Conservation (phyloP, 2,113 vertebrate species). For the Urocolius indicus region DNA sequence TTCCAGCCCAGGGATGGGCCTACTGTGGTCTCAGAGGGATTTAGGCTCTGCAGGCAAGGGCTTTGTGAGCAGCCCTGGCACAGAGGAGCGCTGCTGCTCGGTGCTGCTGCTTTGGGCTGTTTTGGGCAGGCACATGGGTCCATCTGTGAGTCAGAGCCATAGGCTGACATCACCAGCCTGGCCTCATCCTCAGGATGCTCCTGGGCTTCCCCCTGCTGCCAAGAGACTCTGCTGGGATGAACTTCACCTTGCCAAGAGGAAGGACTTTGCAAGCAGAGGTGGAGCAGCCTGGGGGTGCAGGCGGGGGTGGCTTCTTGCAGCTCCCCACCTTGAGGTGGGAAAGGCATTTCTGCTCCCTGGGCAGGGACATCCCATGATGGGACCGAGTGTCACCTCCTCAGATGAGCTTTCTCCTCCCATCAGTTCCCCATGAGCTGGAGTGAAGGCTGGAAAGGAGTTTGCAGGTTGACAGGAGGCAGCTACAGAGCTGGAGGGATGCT, state of each 20-base stretch:
- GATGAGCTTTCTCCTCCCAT: background rate
- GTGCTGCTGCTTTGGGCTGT: rapidly evolving
- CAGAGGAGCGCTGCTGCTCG: background rate
- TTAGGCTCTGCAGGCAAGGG: background rate
- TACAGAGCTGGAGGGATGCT: rapidly evolving
- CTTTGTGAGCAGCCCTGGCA: background rate
- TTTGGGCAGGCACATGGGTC: rapidly evolving
- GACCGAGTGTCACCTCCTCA: background rate
- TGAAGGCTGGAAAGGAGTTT: background rate
- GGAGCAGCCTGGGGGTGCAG: background rate
- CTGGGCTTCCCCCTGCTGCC: background rate
- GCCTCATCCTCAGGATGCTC: background rate
- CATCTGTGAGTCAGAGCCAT: rapidly evolving
- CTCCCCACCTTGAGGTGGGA: rapidly evolving
- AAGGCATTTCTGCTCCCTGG: background rate
- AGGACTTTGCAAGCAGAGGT: background rate
- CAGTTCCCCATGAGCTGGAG: background rate
- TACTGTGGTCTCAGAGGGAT: background rate
- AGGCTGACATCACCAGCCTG: rapidly evolving
- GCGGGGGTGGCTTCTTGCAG: rapidly evolving
- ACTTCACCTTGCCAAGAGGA: background rate
- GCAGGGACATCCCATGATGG: background rate
- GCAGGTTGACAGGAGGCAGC: rapidly evolving
- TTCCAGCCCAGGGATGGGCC: background rate
- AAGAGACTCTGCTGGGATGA: background rate